Evolutionary conservation across 2,113 vertebrate species (phyloP).

Genomic region (Dasyurus viverrinus): DNA sequence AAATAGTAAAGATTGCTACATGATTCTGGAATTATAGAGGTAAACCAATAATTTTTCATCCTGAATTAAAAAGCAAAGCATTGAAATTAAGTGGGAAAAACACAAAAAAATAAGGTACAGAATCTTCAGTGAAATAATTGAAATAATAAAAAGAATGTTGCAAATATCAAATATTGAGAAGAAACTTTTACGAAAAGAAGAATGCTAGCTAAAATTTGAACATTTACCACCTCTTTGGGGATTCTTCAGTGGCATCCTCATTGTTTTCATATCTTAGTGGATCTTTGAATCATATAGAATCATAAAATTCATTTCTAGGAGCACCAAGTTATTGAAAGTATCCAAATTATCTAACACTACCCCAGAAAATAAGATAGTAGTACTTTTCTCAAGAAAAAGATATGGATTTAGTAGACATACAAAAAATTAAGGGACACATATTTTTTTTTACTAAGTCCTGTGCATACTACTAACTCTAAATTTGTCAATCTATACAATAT

Average conservation of each 20-base stretch:
- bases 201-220: neutral
- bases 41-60: too few species aligned
- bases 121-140: neutral
- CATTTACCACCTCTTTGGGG: neutral
- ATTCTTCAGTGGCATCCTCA: rapidly evolving
- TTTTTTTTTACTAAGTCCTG: rapidly evolving
- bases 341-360: neutral
- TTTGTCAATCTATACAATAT: neutral
- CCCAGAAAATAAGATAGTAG: neutral
- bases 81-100: neutral
- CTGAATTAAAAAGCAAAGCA: neutral
- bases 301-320: neutral
- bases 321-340: neutral
- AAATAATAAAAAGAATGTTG: neutral
- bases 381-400: neutral
- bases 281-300: neutral
- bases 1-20: neutral
- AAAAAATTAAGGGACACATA: neutral
- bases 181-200: neutral
- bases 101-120: neutral
- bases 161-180: neutral
- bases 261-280: neutral
- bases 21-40: neutral
- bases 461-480: neutral
- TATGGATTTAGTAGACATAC: neutral